A percentile compares a stretch with the other conserved stretches of the same genome.
Conservation (phyloP, 92 coral and sea anemone species). For the Zoanthus gigantus region DNA sequence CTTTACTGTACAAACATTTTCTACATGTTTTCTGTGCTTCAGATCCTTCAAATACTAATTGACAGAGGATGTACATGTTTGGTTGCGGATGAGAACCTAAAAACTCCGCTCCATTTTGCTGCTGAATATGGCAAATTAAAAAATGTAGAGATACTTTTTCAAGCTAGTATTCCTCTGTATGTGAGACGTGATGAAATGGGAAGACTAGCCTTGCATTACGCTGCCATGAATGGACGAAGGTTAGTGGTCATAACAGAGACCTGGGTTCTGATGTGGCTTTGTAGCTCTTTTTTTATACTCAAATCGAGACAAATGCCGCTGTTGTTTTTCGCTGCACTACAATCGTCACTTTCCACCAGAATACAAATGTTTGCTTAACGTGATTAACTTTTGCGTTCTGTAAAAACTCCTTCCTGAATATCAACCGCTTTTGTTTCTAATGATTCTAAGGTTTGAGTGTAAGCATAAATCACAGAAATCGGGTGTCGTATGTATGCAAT, state of each 20-base stretch:
- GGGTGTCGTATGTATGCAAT: no score
- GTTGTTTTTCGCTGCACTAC: no score
- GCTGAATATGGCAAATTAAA: slow-evolving; percentile 68
- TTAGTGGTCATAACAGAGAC: background rate
- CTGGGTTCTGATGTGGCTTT: no score
- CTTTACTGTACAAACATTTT: background rate
- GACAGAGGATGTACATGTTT: slow-evolving; percentile 66
- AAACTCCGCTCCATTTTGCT: slow-evolving; percentile 78
- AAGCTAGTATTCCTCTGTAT: slow-evolving; percentile 51
- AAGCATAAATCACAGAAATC: no score
- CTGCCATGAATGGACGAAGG: slow-evolving; percentile 80
- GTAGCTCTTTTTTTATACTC: no score
- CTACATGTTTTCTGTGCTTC: background rate
- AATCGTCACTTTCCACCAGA: no score
- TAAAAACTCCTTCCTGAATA: no score
- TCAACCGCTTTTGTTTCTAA: no score
- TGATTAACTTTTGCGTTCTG: no score
- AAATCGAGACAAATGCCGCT: no score
- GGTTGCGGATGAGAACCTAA: slow-evolving; percentile 64
- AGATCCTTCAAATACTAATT: slow-evolving; percentile 67
- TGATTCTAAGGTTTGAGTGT: no score
- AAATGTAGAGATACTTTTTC: slow-evolving; percentile 59
- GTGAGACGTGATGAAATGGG: slow-evolving; percentile 58
- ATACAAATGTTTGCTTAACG: no score
- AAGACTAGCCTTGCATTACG: slow-evolving; percentile 72